Base-by-base conservation (phyloP, 1,140 invertebrate species). In the Lasioglossum albipes region DNA sequence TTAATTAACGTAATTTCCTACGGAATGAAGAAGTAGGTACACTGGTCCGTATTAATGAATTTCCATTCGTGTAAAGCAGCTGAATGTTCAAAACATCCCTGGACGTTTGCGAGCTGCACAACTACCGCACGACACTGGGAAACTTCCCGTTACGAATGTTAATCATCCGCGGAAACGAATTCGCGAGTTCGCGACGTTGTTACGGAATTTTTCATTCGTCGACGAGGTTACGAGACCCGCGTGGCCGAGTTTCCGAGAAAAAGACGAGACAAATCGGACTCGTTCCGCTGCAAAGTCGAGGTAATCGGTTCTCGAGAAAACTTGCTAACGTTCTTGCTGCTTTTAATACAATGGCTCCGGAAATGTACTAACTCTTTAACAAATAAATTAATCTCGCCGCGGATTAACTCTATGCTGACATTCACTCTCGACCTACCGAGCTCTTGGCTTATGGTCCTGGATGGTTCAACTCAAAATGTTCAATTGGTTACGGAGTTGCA, bases 91-190 rank as follows among this genome's bases (percentile, higher is more conserved):
- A 45, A 67, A 45, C 42, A n/a, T 7, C 36, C 20, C 31, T 20
- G 20, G 64, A 42, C 36, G 36, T 10, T 20, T 9, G 36, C 7
- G 45, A 49, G 45, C 13, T 49, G 13, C 13, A 10, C 45, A 49
- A 45, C 42, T 1, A 49, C 45, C 10, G 45, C 45, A 20, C 16
- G 13, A 7, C 52, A 13, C 41, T 20, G 2, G 20, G 41, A 54
- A 22, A 67, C 42, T 22, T 66, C 41, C 36, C 65, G 52, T 66
- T 22, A 7, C 41, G 65, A 67, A 45, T 67, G 65, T 67, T 67
- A 68, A 68, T 68, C 42, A 7, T 22, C 12, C 66, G 66, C 12
- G 42, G 49, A 68, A 68, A 68, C 22, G 42, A 22, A 68, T 68
- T 68, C 22, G 66, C 66, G 18, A 49, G 10, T 68, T 27, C 2